A percentile compares a stretch with the other conserved stretches of the same genome.
phyloP scores from a whole-genome alignment of 1,140 invertebrate genomes.

The Meloidogyne chitwoodi region DNA sequence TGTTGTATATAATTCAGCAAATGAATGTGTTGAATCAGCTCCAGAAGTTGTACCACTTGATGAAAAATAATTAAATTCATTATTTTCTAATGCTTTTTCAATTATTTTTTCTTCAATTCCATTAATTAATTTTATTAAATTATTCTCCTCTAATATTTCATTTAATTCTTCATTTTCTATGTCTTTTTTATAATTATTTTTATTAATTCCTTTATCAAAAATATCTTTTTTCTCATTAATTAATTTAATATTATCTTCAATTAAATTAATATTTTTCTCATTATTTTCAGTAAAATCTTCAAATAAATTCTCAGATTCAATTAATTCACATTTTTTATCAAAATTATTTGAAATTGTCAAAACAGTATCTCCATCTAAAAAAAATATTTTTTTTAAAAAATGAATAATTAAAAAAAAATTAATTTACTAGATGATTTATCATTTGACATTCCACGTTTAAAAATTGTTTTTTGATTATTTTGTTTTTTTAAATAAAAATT shows the following conservation, averaged over 20 bases:
- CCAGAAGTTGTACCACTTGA: not conserved
- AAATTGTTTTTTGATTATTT: too few relatives aligned
- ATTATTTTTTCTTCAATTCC: not conserved
- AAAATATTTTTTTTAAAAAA: too few relatives aligned
- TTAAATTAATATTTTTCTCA: not conserved
- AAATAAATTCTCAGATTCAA: constrained; percentile 29
- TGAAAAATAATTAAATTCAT: not conserved
- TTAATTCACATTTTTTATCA: not conserved
- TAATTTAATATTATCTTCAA: too few relatives aligned
- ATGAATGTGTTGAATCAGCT: not conserved
- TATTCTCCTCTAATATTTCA: not conserved
- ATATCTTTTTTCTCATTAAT: not conserved
- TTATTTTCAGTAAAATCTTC: too few relatives aligned
- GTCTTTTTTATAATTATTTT: too few relatives aligned
- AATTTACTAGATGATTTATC: not conserved
- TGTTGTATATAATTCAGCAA: not conserved
- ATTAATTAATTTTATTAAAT: not conserved
- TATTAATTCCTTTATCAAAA: too few relatives aligned
- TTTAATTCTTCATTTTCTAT: not conserved
- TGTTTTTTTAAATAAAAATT: too few relatives aligned
- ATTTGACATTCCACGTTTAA: not conserved
- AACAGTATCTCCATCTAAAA: not conserved
- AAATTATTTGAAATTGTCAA: not conserved
- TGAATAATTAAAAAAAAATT: too few relatives aligned
- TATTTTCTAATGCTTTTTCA: not conserved